A percentile compares a stretch with the other conserved stretches of the same genome.
phyloP scores from a whole-genome alignment of 2,888 invertebrate species.

The Cryptus armator region DNA sequence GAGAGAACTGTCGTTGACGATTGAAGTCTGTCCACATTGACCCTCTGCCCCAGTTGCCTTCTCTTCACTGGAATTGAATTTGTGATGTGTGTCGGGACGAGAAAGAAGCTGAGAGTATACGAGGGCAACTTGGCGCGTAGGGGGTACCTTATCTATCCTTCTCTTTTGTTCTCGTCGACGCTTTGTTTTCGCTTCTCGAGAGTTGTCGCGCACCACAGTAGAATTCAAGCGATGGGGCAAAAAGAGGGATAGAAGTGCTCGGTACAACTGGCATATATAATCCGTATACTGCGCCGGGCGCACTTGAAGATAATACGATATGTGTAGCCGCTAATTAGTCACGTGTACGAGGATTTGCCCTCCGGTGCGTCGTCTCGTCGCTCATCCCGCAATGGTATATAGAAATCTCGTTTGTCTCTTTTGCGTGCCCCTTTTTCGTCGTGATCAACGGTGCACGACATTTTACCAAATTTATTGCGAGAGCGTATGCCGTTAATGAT shows the following conservation, averaged over 20 bases:
- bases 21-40: background rate
- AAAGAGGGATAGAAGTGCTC: background rate
- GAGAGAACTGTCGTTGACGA: background rate
- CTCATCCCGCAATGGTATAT: slow-evolving; percentile 37
- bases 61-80: slow-evolving; percentile 34
- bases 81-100: slow-evolving; percentile 48
- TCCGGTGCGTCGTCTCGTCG: slow-evolving; percentile 38
- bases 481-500: too few species aligned
- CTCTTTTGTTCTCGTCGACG: slow-evolving; percentile 55
- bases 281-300: slow-evolving; percentile 11
- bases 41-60: background rate
- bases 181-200: slow-evolving; percentile 64
- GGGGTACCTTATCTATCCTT: slow-evolving; percentile 49
- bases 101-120: slow-evolving; percentile 28
- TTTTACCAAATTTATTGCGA: too few species aligned
- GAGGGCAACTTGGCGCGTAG: slow-evolving; percentile 41
- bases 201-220: slow-evolving; percentile 20
- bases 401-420: background rate
- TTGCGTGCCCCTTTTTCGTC: background rate
- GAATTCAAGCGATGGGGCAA: slow-evolving; percentile 2
- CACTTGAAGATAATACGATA: slow-evolving; percentile 64
- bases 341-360: slow-evolving; percentile 39
- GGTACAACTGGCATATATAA: slow-evolving; percentile 12
- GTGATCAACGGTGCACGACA: too few species aligned
- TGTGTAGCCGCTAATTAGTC: slow-evolving; percentile 63